These are phyloP conservation scores for Danaus plexippus DNA, from an alignment of 1,140 invertebrate genomes.

Conservation along the genomic window DNA sequence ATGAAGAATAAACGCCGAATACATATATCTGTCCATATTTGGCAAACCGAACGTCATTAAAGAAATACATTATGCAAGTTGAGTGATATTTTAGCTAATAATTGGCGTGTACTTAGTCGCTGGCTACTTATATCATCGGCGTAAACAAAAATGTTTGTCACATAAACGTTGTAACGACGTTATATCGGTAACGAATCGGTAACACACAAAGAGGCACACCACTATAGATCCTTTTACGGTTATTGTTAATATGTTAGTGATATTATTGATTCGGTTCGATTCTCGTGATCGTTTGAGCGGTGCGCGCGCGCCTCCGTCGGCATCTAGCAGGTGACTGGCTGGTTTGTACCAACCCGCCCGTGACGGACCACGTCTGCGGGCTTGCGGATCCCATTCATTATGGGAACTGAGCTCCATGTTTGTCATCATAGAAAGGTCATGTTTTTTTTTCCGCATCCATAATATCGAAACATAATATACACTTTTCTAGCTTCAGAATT, in stretches of 20 bases:
- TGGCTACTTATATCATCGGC: background rate
- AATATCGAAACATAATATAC: too few species aligned
- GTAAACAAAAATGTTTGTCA: too few species aligned
- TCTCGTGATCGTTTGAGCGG: slow-evolving; percentile 34
- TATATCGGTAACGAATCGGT: slow-evolving; percentile 43
- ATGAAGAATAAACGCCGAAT: too few species aligned
- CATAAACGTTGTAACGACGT: too few species aligned
- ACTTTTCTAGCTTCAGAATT: too few species aligned
- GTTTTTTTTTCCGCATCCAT: slow-evolving; percentile 1
- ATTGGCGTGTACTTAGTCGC: slow-evolving; percentile 15
- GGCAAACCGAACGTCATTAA: slow-evolving; percentile 17
- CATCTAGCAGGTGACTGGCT: slow-evolving; percentile 61
- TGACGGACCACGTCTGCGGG: slow-evolving; percentile 31
- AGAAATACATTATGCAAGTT: slow-evolving; percentile 22
- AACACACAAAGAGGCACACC: slow-evolving; percentile 37
- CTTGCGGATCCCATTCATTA: slow-evolving; percentile 22
- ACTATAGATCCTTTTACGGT: slow-evolving; percentile 30
- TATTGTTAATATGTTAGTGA: slow-evolving; percentile 35
- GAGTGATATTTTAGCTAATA: slow-evolving; percentile 18
- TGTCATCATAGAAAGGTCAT: slow-evolving; percentile 9
- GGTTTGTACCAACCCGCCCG: slow-evolving; percentile 27
- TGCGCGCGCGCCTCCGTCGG: slow-evolving; percentile 52
- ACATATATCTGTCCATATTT: slow-evolving; percentile 4
- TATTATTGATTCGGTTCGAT: slow-evolving; percentile 39
- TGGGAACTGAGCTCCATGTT: slow-evolving; percentile 18